Evolutionary conservation across 2,797 vertebrate genomes (phyloP).

Genomic region (Brotula barbata): DNA sequence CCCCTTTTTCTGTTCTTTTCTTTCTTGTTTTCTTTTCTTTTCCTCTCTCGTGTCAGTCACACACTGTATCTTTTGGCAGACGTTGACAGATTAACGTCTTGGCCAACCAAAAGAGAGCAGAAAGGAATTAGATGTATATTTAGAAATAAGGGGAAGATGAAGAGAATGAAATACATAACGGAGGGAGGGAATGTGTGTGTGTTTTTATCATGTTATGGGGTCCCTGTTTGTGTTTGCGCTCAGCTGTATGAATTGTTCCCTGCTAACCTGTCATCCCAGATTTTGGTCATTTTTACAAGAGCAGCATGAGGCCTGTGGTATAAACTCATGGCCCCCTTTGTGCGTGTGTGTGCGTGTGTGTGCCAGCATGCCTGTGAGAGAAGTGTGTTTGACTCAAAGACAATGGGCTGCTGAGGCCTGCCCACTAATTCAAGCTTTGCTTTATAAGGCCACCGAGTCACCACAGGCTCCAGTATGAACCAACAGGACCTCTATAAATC

Average conservation of each 20-base stretch:
- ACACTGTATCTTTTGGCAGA: slow-evolving; percentile 3
- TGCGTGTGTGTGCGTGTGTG: slow-evolving; percentile 42
- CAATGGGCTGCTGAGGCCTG: slow-evolving; percentile 57
- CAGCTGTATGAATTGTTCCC: slow-evolving; percentile 46
- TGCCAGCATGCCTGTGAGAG: slow-evolving; percentile 43
- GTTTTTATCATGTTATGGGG: too few species aligned
- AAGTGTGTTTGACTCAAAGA: slow-evolving; percentile 51
- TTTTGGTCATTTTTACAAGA: slow-evolving; percentile 72
- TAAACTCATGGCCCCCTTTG: slow-evolving; percentile 36
- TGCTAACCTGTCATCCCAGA: slow-evolving; percentile 56
- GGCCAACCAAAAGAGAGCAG: not conserved
- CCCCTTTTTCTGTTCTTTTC: not conserved
- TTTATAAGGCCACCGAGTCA: slow-evolving; percentile 55
- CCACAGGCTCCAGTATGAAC: slow-evolving; percentile 45
- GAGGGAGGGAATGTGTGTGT: not conserved
- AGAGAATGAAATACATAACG: not conserved
- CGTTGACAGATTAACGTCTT: slow-evolving; percentile 3
- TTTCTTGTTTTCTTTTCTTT: not conserved
- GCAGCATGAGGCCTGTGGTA: slow-evolving; percentile 61
- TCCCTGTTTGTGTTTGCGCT: too few species aligned
- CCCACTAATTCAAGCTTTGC: slow-evolving; percentile 61
- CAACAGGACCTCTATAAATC: slow-evolving; percentile 36
- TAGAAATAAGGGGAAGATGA: not conserved
- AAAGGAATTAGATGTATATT: not conserved
- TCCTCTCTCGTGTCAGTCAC: not conserved